Evolutionary conservation across 2,888 invertebrate genomes (phyloP).

Genomic region (Xanthia icteritia): DNA sequence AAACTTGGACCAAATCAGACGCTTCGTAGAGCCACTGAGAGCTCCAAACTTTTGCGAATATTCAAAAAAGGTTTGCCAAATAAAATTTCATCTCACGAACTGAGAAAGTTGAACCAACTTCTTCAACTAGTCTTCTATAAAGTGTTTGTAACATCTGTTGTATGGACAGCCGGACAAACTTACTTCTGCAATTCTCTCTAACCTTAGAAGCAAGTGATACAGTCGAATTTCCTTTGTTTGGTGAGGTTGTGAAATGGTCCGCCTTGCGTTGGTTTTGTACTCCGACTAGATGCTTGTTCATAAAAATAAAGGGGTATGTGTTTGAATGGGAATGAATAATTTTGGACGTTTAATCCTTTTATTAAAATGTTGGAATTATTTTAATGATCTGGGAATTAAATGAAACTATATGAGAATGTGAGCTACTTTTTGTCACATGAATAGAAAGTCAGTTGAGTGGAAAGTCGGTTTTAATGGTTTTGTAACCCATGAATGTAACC

Average conservation of each 20-base stretch:
- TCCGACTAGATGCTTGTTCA: conserved; percentile 81
- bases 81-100: conserved; percentile 87
- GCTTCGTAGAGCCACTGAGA: conserved; percentile 61
- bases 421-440: conserved; percentile 35
- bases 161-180: conserved; percentile 79
- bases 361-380: conserved; percentile 64
- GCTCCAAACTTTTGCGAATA: conserved; percentile 73
- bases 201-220: conserved; percentile 58
- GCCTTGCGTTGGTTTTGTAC: conserved; percentile 82
- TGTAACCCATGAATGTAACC: conserved; percentile 28
- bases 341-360: conserved; percentile 67
- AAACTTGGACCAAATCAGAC: conserved; percentile 66
- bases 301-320: conserved; percentile 80
- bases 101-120: conserved; percentile 80
- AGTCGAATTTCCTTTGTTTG: conserved; percentile 58
- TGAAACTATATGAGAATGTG: conserved; percentile 36
- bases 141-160: conserved; percentile 87
- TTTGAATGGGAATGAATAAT: conserved; percentile 73
- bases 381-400: conserved; percentile 68
- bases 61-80: conserved; percentile 84
- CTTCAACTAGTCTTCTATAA: conserved; percentile 78
- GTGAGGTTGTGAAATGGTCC: conserved; percentile 35
- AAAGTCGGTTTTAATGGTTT: conserved; percentile 32
- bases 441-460: conserved; percentile 30
- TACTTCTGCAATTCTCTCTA: conserved; percentile 42